Percentiles rank a stretch among this genome's conserved stretches.
These are phyloP conservation scores for Gasteruption jaculator DNA, from an alignment of 2,888 invertebrate genomes.

Conservation along the genomic window DNA sequence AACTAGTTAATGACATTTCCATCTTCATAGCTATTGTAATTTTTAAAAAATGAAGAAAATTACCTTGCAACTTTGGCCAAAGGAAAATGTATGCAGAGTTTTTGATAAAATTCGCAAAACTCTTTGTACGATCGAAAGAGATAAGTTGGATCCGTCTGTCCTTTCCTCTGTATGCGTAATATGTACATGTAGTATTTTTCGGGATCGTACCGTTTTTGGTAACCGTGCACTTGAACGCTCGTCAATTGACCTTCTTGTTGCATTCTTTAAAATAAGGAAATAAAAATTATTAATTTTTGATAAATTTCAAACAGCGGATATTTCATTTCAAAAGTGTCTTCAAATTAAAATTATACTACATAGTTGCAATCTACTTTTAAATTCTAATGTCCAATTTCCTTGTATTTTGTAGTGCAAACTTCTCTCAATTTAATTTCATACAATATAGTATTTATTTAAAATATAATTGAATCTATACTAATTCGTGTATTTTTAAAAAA, in stretches of 20 bases:
- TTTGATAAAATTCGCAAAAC: constrained; percentile 94
- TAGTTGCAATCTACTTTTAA: no score
- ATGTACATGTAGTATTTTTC: constrained; percentile 97
- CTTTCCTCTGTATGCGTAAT: constrained; percentile 75
- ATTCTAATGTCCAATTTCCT: no score
- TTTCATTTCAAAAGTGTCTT: neutral
- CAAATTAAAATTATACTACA: neutral
- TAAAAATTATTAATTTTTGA: no score
- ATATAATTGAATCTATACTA: no score
- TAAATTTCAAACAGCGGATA: constrained; percentile 10
- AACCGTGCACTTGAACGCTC: constrained; percentile 80
- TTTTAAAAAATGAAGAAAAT: constrained; percentile 32
- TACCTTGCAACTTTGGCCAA: constrained; percentile 86
- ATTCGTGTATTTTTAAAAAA: no score
- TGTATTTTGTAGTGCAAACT: no score
- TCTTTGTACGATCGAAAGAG: constrained; percentile 94
- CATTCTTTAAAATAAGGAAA: constrained; percentile 58
- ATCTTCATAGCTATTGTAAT: no score
- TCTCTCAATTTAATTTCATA: no score
- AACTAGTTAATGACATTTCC: no score
- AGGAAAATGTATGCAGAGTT: constrained; percentile 87
- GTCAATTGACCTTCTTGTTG: constrained; percentile 84
- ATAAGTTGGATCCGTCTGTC: constrained; percentile 80
- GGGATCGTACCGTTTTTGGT: constrained; percentile 93
- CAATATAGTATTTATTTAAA: no score